phyloP scores from a whole-genome alignment of 1,140 invertebrate species.

The Drosophila pallidifrons region DNA sequence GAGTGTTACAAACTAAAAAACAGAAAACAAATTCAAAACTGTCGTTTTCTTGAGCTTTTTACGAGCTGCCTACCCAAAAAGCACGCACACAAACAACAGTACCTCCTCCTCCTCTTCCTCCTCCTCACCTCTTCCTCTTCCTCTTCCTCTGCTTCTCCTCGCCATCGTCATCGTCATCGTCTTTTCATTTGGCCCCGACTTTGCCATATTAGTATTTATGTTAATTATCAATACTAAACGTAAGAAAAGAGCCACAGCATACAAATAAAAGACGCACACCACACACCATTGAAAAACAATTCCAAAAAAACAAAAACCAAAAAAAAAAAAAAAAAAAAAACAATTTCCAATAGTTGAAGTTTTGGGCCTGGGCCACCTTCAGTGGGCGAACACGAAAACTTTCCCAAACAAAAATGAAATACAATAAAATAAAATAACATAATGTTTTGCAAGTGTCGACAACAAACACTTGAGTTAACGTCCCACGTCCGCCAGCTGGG shows the following conservation, averaged over 20 bases:
- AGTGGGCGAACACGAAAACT: constrained; percentile 50
- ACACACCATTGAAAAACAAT: constrained; percentile 58
- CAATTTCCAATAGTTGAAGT: constrained; percentile 17
- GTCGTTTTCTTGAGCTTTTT: constrained; percentile 35
- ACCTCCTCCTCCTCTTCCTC: neutral
- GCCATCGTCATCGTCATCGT: too few relatives aligned
- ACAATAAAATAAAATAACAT: neutral
- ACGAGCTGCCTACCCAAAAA: constrained; percentile 54
- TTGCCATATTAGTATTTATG: constrained; percentile 75
- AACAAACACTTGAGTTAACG: constrained; percentile 11
- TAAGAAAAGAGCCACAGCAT: constrained; percentile 25
- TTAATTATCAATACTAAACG: constrained; percentile 79
- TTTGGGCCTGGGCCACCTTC: constrained; percentile 12
- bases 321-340: neutral
- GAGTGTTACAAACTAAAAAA: constrained; percentile 48
- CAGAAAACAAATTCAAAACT: neutral
- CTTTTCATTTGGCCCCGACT: constrained; percentile 53
- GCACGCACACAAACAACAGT: constrained; percentile 43
- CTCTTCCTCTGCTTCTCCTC: too few relatives aligned
- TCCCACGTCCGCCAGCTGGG: constrained; percentile 3
- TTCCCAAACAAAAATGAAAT: constrained; percentile 17
- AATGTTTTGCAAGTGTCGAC: constrained; percentile 32
- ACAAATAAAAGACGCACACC: constrained; percentile 9
- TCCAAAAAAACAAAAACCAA: constrained; percentile 12
- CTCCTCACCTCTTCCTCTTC: too few relatives aligned